Base-by-base conservation (phyloP, 2,888 invertebrate species). In the Cheilosia grossa region DNA sequence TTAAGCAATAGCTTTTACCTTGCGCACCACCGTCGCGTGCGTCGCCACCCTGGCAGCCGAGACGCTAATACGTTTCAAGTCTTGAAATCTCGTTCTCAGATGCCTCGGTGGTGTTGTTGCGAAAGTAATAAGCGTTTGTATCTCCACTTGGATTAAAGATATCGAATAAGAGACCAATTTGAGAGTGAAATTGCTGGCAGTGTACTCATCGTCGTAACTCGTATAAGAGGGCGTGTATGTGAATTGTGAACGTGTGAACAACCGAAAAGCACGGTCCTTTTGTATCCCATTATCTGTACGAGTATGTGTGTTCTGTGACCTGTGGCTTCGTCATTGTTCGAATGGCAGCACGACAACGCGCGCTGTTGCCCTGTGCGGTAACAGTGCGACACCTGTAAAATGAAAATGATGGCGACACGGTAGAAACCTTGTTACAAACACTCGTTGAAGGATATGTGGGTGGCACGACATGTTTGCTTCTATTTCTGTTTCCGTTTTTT, bases 131-230 rank as follows among this genome's bases (percentile, higher is more conserved):
- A 67, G 69, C 54, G 61, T 61, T 63, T 54, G 54, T 74, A 74
- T 59, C 73, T 61, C 27, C 51, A 51, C 30, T 56, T 54, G 64
- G 64, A 77, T 82, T 58, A 64, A 75, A 66, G 66, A 77, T 59
- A 82, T 77, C 82, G 58, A 75, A 69, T 82, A 59, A 73, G 64
- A 54, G 47, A 77, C 64, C 70, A 59, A 67, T 82, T 82, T 77
- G 44, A 56, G 44, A 51, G 70, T 54, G 54, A 56, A 56, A 49
- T 42, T 53, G 40, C 61, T n/a, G 21, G 17, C 24, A 27, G 30
- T 27, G 27, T 17, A 13, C 17, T 67, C 4, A 19, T 37, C 42
- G 49, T 42, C 33, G 19, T 19, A 24, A 4, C 9, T 30, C 10
- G 64, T 9, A n/a, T n/a, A 21, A 15, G 51, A 21, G 59, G 2